Evolutionary conservation across 2,888 invertebrate species (phyloP), one percentile per base, ranked within the genome.

Genomic region (Synanthedon myopaeformis): DNA sequence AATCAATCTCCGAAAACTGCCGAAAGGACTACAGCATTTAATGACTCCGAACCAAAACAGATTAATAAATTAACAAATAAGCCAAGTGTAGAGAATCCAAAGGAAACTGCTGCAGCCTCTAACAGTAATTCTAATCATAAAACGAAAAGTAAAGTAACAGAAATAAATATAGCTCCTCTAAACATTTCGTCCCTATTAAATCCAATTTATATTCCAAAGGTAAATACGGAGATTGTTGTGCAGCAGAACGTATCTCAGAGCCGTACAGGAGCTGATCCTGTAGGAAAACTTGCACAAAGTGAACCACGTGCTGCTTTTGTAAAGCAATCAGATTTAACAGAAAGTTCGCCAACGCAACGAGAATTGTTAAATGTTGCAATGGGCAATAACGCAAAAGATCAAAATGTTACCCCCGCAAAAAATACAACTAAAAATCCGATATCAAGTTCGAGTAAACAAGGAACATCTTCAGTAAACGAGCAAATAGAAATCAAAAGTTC

Each of bases 121-220:
- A 35, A 35, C 10, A 35, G 8, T 35, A 35, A 35, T 35, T 5
- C 8, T 35, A 23, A 23, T 23, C 35, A 35, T 35, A 49, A 49
- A 19, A 14, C 17, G 3, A 49, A 17, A 12, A 49, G 13, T 49
- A 12, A 49, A 49, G 49, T 6, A 19, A 10, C 19, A 10, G 49
- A 58, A 49, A 61, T 56, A 54, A 56, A 61, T 56, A 60, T 72
- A 49, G 35, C 69, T 3, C 83, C 85, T 6, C 61, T 84, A 58
- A 82, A 72, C 67, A 79, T 85, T 66, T 85, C 85, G 10, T 77
- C 83, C 2, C 62, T 85, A 49, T 63, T 85, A 53, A 79, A 79
- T 62, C 78, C 78, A 50, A 68, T 74, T 54, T 75, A 75, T 57
- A 53, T 74, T 57, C 72, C 76, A 41, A 71, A 69, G 58, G 53